phyloP scores from a whole-genome alignment of 2,797 vertebrate genomes.

The Chaetodon trifasciatus region DNA sequence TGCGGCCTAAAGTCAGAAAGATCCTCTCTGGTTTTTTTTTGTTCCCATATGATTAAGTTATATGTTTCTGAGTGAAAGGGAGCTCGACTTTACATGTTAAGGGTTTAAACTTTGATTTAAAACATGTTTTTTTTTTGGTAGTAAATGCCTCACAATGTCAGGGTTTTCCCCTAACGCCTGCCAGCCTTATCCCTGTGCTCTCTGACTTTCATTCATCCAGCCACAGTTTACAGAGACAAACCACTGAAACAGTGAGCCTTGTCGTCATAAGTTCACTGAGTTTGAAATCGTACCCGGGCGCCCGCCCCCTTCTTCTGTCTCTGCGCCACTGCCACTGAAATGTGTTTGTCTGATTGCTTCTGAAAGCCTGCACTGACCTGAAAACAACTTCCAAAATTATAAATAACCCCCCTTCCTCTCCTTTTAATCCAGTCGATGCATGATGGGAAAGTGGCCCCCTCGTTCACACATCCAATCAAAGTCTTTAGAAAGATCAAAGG shows the following conservation, averaged over 20 bases:
- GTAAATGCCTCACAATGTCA: constrained; percentile 11
- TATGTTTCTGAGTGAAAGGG: not conserved
- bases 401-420: constrained; percentile 65
- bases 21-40: constrained; percentile 15
- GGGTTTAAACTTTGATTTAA: constrained; percentile 9
- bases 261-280: constrained; percentile 80
- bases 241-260: constrained; percentile 59
- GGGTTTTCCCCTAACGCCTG: constrained; percentile 36
- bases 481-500: constrained; percentile 87
- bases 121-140: not conserved
- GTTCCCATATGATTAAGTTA: not conserved
- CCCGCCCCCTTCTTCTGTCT: constrained; percentile 62
- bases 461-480: constrained; percentile 83
- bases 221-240: constrained; percentile 62
- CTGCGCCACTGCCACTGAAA: constrained; percentile 73
- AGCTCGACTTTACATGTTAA: constrained; percentile 1
- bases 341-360: constrained; percentile 80
- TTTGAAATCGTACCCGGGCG: constrained; percentile 71
- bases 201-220: constrained; percentile 56
- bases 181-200: constrained; percentile 26
- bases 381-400: constrained; percentile 83
- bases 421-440: constrained; percentile 73
- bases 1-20: constrained; percentile 19
- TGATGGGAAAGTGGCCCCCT: constrained; percentile 81
- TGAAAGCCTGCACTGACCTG: constrained; percentile 82